phyloP scores from a whole-genome alignment of 2,888 invertebrate genomes.

The Cynaeus angustus region DNA sequence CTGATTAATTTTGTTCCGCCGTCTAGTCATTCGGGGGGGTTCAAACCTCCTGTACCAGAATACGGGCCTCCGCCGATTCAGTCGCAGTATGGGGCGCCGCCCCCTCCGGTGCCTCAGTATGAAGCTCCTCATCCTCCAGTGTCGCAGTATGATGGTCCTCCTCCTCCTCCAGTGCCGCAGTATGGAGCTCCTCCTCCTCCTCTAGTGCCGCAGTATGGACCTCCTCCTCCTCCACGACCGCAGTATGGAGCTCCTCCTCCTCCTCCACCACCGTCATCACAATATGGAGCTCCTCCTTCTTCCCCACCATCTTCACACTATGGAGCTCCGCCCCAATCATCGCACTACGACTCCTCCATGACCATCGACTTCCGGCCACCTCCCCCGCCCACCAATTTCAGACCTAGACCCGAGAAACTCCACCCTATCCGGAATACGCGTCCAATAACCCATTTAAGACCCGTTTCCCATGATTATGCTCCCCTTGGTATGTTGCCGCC shows the following conservation, averaged over 20 bases:
- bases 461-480: conserved; percentile 43
- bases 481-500: conserved; percentile 52
- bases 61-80: conserved; percentile 67
- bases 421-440: conserved; percentile 15
- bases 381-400: conserved; percentile 45
- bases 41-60: conserved; percentile 18
- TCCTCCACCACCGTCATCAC: conserved; percentile 52
- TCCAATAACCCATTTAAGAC: conserved; percentile 49
- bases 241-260: conserved; percentile 56
- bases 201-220: conserved; percentile 53
- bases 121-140: conserved; percentile 66
- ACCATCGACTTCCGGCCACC: conserved; percentile 34
- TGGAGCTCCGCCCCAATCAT: conserved; percentile 40
- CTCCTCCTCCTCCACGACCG: conserved; percentile 56
- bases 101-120: conserved; percentile 56
- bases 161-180: conserved; percentile 30
- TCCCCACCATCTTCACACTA: conserved; percentile 49
- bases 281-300: conserved; percentile 55
- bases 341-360: neutral
- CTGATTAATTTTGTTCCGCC: conserved; percentile 63
- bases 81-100: conserved; percentile 68
- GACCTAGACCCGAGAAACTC: conserved; percentile 23
- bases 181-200: conserved; percentile 62
- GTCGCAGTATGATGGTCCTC: conserved; percentile 32
- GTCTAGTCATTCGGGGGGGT: conserved; percentile 52